phyloP scores from a whole-genome alignment of 2,888 invertebrate genomes.

The Acrobasis consociella region DNA sequence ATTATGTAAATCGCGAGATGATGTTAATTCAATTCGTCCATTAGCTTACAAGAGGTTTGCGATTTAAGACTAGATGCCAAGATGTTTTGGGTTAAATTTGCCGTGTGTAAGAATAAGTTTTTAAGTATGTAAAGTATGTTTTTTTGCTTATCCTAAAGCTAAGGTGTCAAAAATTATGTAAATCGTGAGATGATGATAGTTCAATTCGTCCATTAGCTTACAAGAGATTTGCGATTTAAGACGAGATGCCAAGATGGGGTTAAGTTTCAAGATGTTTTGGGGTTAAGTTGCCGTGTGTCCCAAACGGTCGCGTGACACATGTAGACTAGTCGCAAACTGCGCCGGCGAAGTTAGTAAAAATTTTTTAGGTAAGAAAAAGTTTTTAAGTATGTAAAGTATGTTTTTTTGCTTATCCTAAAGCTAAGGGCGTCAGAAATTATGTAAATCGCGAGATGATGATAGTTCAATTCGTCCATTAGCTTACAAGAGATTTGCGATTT shows the following conservation, averaged over 20 bases:
- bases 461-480: constrained; percentile 58
- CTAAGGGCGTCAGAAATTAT: constrained; percentile 8
- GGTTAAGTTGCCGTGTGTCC: too few species aligned
- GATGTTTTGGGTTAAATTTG: not conserved
- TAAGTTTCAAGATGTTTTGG: constrained; percentile 2
- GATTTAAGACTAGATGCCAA: constrained; percentile 41
- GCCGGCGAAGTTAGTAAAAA: too few species aligned
- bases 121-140: too few species aligned
- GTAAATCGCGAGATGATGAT: constrained; percentile 40
- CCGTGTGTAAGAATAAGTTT: too few species aligned
- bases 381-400: too few species aligned
- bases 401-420: constrained; percentile 10
- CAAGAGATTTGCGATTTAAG: constrained; percentile 48
- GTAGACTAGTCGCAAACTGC: too few species aligned
- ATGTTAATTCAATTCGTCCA: constrained; percentile 58
- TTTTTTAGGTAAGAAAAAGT: too few species aligned
- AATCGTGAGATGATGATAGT: constrained; percentile 48
- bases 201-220: constrained; percentile 54
- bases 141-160: constrained; percentile 11
- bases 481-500: constrained; percentile 47
- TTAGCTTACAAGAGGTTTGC: constrained; percentile 46
- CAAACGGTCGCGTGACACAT: too few species aligned
- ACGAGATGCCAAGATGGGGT: not conserved
- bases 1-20: constrained; percentile 27
- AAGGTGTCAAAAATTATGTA: constrained; percentile 6